Evolutionary conservation across 2,888 invertebrate species (phyloP), one percentile per base, ranked within the genome.

Genomic region (Athalia circularis): DNA sequence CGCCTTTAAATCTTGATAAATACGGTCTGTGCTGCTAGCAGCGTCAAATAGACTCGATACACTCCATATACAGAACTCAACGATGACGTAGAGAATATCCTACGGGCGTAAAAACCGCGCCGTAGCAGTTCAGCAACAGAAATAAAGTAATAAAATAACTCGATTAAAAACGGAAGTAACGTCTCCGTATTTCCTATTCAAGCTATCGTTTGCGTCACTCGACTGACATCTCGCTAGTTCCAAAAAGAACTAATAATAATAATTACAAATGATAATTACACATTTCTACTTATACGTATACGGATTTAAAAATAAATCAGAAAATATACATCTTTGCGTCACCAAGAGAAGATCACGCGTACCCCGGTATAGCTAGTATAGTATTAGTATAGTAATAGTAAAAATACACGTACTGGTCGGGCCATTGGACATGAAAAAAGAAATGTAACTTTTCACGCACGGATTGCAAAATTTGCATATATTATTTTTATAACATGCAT

Each of bases 1-100:
- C 72, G 72, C 72, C 57, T 59, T 47, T 59, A 9, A 72, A 72
- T 72, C 68, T 52, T 54, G 5, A 54, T 68, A 68, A 68, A 68
- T 68, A 7, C 65, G 65, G 65, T 9, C 47, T 65, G 8, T 48
- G 48, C 7, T 13, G 6, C n/a, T 29, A 3, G 7, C 6, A 13
- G 3, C 6, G 59, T n/a, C n/a, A 47, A 57, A 45, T 13, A 6
- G 70, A 72, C 47, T 61, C 13, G 13, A 59, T 15, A 59, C 9
- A 59, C 29, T 47, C n/a, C 4, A 59, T 47, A 13, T 45, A 15
- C 72, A 15, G 47, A 47, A 59, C 47, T 54, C 43, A 47, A n/a
- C 13, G 43, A 9, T 68, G 68, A 68, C 68, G 68, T 54, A 68
- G 43, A n/a, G 29, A 48, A 48, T 65, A 65, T 65, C 65, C 65